Conservation (phyloP, 92 coral and sea anemone species). For the Diadumene lineata region DNA sequence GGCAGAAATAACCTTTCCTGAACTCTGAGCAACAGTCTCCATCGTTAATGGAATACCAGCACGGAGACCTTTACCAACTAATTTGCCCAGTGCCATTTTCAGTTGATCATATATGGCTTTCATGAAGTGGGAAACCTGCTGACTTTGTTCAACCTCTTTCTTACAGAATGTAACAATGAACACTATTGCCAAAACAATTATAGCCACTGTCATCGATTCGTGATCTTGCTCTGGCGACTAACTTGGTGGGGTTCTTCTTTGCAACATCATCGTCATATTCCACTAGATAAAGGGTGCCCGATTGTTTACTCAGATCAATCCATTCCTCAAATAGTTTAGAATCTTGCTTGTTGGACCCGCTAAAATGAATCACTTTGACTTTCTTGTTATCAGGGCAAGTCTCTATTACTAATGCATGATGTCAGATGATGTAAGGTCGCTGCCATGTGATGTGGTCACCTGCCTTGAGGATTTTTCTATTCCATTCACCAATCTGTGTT, state of each 20-base stretch:
- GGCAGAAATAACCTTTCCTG: slow-evolving; percentile 27
- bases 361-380: slow-evolving; percentile 58
- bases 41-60: not conserved
- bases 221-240: slow-evolving; percentile 54
- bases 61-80: not conserved
- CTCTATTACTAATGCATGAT: slow-evolving; percentile 63
- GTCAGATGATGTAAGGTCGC: slow-evolving; percentile 57
- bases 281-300: slow-evolving; percentile 35
- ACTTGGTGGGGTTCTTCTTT: slow-evolving; percentile 28
- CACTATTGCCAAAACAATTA: slow-evolving; percentile 25
- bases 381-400: slow-evolving; percentile 29
- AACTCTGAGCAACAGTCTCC: slow-evolving; percentile 9
- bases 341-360: not conserved
- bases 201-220: slow-evolving; percentile 34
- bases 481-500: slow-evolving; percentile 22
- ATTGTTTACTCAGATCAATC: slow-evolving; percentile 20
- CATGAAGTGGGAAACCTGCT: slow-evolving; percentile 28
- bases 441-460: slow-evolving; percentile 66
- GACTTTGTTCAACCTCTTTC: slow-evolving; percentile 34
- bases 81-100: not conserved
- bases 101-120: slow-evolving; percentile 16
- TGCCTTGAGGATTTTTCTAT: slow-evolving; percentile 46
- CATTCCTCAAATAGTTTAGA: slow-evolving; percentile 24
- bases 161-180: slow-evolving; percentile 44
- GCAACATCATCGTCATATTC: slow-evolving; percentile 26